These are phyloP conservation scores for Microcebus murinus DNA, from an alignment of 2,113 vertebrate species.

Conservation along the genomic window DNA sequence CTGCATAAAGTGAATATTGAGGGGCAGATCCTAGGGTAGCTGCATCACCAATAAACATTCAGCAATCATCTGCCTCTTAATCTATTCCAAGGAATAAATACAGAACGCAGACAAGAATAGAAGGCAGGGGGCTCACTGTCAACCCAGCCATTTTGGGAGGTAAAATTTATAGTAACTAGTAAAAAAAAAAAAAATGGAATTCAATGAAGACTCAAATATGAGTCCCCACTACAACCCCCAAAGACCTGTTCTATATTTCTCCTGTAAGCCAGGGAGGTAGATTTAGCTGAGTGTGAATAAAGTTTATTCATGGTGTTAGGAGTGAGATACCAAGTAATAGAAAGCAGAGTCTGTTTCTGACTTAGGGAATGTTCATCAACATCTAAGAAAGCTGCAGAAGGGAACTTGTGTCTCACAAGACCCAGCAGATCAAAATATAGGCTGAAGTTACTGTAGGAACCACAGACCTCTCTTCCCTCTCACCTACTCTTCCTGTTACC, in stretches of 20 bases:
- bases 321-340: neutral
- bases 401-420: neutral
- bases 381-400: neutral
- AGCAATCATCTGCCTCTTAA: neutral
- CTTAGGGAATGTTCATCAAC: neutral
- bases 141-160: neutral
- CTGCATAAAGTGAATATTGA: neutral
- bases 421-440: neutral
- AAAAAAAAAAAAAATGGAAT: neutral
- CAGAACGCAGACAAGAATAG: neutral
- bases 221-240: neutral
- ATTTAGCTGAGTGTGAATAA: neutral
- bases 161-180: neutral
- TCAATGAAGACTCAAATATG: neutral
- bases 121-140: neutral
- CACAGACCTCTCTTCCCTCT: neutral
- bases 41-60: neutral
- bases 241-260: neutral
- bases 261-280: neutral
- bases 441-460: neutral
- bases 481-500: neutral
- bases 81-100: neutral
- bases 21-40: neutral
- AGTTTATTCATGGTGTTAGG: neutral
- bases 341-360: neutral